Evolutionary conservation across 2,113 vertebrate species (phyloP), one percentile per base, ranked within the genome.

Genomic region (Spilogale gracilis): DNA sequence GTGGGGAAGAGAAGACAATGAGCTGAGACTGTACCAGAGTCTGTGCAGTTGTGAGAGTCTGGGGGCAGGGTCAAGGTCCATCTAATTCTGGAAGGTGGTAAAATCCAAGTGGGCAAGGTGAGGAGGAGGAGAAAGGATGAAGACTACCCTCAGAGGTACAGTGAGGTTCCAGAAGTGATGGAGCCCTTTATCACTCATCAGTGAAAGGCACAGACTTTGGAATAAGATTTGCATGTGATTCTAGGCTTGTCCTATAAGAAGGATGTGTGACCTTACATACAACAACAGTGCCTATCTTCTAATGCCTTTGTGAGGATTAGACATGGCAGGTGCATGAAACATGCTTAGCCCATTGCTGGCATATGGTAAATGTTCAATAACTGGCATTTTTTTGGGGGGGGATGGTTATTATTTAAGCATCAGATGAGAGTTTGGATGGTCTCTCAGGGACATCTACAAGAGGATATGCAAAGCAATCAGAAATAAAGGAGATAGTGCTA

Each of bases 341-440:
- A 52, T 21, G 21, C 56, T 85, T 38, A 84, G 56, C 45, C 63
- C 52, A 83, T n/a, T 80, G 79, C 50, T 60, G 83, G 43, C 54
- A 91, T 93, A 79, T 92, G 73, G 54, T 11, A 93, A 95, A 89
- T 80, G 71, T 12, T 89, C 61, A 94, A 74, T 63, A n/a, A 87
- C 30, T 25, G 69, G 30, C 43, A 91, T 43, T 93, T 67, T 43
- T 61, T 14, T 67, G 54, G 61, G 58, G 61, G 85, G 63, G 89
- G n/a, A 48, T 94, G 65, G 58, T 83, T 69, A n/a, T 73, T 71
- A 78, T n/a, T 94, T 74, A 21, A 85, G 60, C 17, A 30, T 90
- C 67, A 32, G 56, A 56, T 87, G 56, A 82, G 65, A 60, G 52
- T 76, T 32, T 82, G 45, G n/a, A 80, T 76, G 14, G 45, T 91